phyloP scores from a whole-genome alignment of 2,113 vertebrate species.

The Peromyscus maniculatus region DNA sequence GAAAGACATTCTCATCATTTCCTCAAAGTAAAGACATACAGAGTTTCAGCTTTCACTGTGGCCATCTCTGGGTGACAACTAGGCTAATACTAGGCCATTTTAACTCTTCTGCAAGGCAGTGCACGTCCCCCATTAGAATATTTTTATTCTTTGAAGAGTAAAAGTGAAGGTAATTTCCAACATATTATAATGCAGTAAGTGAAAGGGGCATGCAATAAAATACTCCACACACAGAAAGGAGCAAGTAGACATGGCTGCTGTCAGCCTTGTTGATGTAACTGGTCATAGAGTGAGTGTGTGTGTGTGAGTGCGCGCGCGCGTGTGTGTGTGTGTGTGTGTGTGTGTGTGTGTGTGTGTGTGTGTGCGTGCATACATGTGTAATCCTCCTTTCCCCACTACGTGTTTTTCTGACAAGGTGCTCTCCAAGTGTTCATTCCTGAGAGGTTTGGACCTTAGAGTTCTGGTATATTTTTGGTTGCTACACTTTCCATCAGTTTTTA shows the following conservation, averaged over 20 bases:
- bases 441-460: background rate
- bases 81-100: background rate
- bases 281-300: background rate
- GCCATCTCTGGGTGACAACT: background rate
- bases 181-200: background rate
- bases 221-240: constrained; percentile 20
- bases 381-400: background rate
- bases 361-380: accelerated
- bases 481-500: constrained; percentile 23
- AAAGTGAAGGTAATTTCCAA: background rate
- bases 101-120: background rate
- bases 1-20: background rate
- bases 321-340: background rate
- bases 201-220: constrained; percentile 2
- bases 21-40: background rate
- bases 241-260: background rate
- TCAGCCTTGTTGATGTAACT: background rate
- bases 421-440: background rate
- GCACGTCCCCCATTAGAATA: background rate
- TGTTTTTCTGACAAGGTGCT: background rate
- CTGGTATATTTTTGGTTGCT: background rate
- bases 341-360: background rate
- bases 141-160: constrained; percentile 10
- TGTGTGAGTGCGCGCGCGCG: no score
- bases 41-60: background rate